Conservation (phyloP, 2,113 vertebrate genomes). For the Sialia sialis region DNA sequence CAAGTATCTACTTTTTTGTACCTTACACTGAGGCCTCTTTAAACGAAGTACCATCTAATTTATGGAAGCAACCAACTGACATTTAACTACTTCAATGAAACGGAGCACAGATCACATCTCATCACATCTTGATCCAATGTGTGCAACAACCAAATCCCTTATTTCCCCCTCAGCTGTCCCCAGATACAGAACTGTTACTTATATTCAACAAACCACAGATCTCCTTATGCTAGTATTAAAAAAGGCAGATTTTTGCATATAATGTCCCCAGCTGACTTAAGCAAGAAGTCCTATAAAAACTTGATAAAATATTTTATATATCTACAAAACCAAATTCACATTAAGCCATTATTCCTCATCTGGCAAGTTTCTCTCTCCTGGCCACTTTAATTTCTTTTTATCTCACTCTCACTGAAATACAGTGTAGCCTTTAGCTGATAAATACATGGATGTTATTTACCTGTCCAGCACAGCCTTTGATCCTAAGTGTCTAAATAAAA, state of each 20-base stretch:
- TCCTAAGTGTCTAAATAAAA: neutral
- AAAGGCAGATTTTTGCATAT: neutral
- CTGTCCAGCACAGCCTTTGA: neutral
- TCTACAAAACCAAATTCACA: neutral
- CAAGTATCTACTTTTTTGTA: neutral
- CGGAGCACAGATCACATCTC: constrained; percentile 39
- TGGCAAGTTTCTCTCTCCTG: neutral
- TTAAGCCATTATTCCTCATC: neutral
- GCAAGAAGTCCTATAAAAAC: neutral
- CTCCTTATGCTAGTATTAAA: neutral
- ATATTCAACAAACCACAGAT: neutral
- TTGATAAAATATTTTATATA: neutral
- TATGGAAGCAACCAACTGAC: constrained; percentile 45
- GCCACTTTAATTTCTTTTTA: neutral
- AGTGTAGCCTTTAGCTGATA: neutral
- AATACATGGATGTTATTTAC: neutral
- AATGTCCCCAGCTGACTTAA: neutral
- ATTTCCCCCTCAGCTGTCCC: neutral
- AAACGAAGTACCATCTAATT: constrained; percentile 25
- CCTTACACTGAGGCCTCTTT: neutral
- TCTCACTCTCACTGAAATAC: neutral
- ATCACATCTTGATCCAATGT: constrained; percentile 61
- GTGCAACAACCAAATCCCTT: neutral
- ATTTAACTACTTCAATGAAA: constrained; percentile 55
- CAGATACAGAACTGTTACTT: neutral